Conservation (phyloP, 2,888 invertebrate species). For the Plagiodera versicolora region DNA sequence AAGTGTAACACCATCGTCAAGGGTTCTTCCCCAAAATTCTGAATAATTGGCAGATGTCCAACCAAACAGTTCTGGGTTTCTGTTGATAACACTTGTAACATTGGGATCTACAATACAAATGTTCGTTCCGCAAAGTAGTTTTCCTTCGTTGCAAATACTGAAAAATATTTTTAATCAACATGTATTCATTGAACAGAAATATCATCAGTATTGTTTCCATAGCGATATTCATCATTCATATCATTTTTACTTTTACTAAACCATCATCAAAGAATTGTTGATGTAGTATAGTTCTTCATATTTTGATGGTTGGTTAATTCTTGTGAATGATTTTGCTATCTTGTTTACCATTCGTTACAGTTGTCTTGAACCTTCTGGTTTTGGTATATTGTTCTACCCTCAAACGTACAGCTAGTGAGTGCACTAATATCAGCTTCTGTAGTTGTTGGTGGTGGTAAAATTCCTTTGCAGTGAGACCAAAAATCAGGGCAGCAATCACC, state of each 20-base stretch:
- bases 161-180: no score
- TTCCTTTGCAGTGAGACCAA: conserved; percentile 66
- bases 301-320: no score
- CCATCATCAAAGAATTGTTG: no score
- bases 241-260: no score
- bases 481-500: conserved; percentile 96
- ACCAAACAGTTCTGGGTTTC: conserved; percentile 56
- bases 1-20: conserved; percentile 71
- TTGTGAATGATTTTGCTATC: neutral
- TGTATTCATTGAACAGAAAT: no score
- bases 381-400: conserved; percentile 52
- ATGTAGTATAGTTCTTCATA: no score
- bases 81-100: conserved; percentile 69
- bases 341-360: conserved; percentile 71
- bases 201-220: no score
- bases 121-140: conserved; percentile 70
- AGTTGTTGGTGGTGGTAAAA: conserved; percentile 24
- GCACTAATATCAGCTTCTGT: conserved; percentile 26
- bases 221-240: no score
- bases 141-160: conserved; percentile 61
- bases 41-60: conserved; percentile 85
- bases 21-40: conserved; percentile 80
- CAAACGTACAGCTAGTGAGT: conserved; percentile 54
- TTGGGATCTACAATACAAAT: conserved; percentile 75
- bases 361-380: conserved; percentile 62